Conservation (phyloP, 1,140 invertebrate genomes). For the Drosophila arawakana region DNA sequence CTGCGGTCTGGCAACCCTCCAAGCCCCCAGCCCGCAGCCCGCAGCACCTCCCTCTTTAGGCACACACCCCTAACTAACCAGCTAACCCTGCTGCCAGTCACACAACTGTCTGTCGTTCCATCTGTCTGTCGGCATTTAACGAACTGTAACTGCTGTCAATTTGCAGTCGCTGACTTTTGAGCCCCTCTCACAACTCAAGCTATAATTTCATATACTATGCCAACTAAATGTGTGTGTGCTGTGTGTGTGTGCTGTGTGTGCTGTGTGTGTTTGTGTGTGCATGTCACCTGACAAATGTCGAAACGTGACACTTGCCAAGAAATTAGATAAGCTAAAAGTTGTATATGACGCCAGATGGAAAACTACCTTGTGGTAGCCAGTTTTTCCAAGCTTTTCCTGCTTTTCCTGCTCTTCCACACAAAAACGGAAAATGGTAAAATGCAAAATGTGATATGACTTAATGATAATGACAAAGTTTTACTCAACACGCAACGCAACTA, state of each 20-base stretch:
- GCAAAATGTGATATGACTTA: constrained; percentile 1
- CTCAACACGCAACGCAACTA: constrained; percentile 13
- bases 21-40: neutral
- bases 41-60: neutral
- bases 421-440: neutral
- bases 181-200: constrained; percentile 60
- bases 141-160: constrained; percentile 83
- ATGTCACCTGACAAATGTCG: constrained; percentile 78
- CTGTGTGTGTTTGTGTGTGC: constrained; percentile 34
- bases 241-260: constrained; percentile 16
- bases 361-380: constrained; percentile 11
- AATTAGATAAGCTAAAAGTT: constrained; percentile 82
- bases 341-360: constrained; percentile 20
- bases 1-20: constrained; percentile 65
- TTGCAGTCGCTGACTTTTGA: constrained; percentile 81
- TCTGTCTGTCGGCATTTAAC: constrained; percentile 70
- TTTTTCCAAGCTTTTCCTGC: neutral
- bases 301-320: constrained; percentile 82
- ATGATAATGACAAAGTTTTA: constrained; percentile 14
- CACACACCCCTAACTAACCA: neutral
- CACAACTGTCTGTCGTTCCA: constrained; percentile 22
- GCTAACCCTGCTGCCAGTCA: neutral
- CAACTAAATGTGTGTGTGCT: constrained; percentile 5
- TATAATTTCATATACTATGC: constrained; percentile 59
- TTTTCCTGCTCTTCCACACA: constrained; percentile 1